Evolutionary conservation across 2,888 invertebrate species (phyloP), one percentile per base, ranked within the genome.

Genomic region (Norana najaformis): DNA sequence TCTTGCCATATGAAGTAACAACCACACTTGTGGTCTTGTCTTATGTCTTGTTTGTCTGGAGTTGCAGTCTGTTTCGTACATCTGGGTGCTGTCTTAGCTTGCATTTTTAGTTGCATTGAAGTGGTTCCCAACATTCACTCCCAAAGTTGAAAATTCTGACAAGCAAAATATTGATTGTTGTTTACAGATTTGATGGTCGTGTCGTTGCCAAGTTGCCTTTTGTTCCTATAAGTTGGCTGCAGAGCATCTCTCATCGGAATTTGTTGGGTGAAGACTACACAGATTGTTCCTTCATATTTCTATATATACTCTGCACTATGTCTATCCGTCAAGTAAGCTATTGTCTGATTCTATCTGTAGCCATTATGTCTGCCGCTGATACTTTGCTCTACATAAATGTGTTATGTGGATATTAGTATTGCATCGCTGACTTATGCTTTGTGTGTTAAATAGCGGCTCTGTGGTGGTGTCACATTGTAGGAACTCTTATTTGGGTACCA

Each of bases 251-350:
- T 90, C 99, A 99, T 94, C 96, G 99, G 92, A 99, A 99, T 95
- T 96, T 99, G 91, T 96, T 98, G 4, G 99, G 99, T 30, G 98
- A 98, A 93, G 98, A 99, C 95, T 99, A 97, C 94, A 98, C 98
- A 11, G 99, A 99, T 94, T 99, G 99, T 94, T 99, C 99, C 2
- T 99, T 99, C 94, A 99, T 99, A 94, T 99, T 99, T 95, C 96
- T 99, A 90, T 99, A 99, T 95, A 99, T 99, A 94, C 96, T 99
- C 90, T 99, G 99, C 95, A 99, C 99, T 47, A 99, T 99, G 99
- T 99, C 99, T 88, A 99, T 99, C 92, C 96, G 98, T 96, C 97
- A 97, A 85, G 85, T 85, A 85, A 36, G 85, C 37, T 37, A 13
- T 37, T 23, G 36, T 30, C n/a, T n/a, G 8, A 69, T n/a, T 69